Evolutionary conservation across 1,140 invertebrate genomes (phyloP).

Genomic region (Tetragonula clypearis): DNA sequence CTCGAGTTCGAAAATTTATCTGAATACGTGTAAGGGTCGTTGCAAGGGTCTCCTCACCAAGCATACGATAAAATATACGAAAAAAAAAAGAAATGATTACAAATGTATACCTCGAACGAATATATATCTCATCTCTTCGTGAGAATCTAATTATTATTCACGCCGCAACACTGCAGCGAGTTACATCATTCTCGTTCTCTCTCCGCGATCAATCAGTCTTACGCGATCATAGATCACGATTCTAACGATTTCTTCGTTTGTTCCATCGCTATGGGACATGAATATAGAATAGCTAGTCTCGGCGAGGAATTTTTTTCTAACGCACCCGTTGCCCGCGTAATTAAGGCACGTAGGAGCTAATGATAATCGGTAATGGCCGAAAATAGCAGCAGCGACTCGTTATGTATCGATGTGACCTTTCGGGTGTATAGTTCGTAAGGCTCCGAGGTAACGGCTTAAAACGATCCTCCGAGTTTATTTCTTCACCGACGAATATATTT

Average conservation of each 20-base stretch:
- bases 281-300: conserved; percentile 9
- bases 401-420: conserved; percentile 50
- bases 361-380: neutral
- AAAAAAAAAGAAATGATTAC: too few species aligned
- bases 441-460: conserved; percentile 16
- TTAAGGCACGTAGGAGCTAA: conserved; percentile 28
- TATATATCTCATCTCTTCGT: too few species aligned
- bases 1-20: too few species aligned
- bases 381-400: conserved; percentile 37
- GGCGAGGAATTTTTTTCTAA: conserved; percentile 53
- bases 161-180: neutral
- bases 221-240: neutral
- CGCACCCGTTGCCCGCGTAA: conserved; percentile 16
- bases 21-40: too few species aligned
- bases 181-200: neutral
- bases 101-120: too few species aligned
- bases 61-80: too few species aligned
- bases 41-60: too few species aligned
- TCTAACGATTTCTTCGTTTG: neutral
- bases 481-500: neutral
- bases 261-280: neutral
- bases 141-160: neutral
- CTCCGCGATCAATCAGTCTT: neutral
- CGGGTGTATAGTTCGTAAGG: conserved; percentile 23
- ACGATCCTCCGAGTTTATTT: neutral